Evolutionary conservation across 2,113 vertebrate genomes (phyloP), one percentile per base, ranked within the genome.

Genomic region (Mirza zaza): DNA sequence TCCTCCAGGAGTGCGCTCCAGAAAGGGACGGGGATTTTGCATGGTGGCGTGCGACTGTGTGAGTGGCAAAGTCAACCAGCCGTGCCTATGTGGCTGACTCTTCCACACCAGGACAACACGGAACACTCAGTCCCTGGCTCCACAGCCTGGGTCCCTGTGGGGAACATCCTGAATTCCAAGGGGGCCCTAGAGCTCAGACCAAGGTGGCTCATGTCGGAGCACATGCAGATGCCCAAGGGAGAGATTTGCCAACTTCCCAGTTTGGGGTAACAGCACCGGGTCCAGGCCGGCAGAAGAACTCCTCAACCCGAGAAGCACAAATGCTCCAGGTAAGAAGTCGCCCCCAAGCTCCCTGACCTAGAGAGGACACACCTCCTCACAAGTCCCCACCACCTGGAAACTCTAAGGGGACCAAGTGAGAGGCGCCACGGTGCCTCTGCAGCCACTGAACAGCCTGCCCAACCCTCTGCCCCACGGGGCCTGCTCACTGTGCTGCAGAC

Each of bases 31-130:
- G 32, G 45, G 21, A 39, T 52, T 81, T 50, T 45, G 17, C 27
- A 59, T 0, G 3, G 25, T 12, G 48, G 18, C 5, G 1, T 8
- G 11, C 45, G 70, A 79, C 34, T 15, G 1, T 3, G 1, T 23
- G 39, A 79, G 61, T 11, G 61, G n/a, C 18, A 3, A n/a, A 32
- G 52, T 20, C 76, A 84, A 34, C 20, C 15, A 67, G 48, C 15
- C 86, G 63, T 36, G 73, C 48, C 23, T 0, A 68, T 14, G 7
- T 34, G 25, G 18, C 75, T 65, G 8, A 42, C 34, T 45, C 48
- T 36, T 63, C 63, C 63, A 52, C 5, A 91, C 39, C 42, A 61
- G 11, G 21, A 59, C 85, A 34, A 63, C 27, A 39, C 11, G 63
- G 25, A 67, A 67, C 67, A 67, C 77, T 71, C 91, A 27, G 76